Conservation (phyloP, 2,113 vertebrate species). For the Rattus rattus region DNA sequence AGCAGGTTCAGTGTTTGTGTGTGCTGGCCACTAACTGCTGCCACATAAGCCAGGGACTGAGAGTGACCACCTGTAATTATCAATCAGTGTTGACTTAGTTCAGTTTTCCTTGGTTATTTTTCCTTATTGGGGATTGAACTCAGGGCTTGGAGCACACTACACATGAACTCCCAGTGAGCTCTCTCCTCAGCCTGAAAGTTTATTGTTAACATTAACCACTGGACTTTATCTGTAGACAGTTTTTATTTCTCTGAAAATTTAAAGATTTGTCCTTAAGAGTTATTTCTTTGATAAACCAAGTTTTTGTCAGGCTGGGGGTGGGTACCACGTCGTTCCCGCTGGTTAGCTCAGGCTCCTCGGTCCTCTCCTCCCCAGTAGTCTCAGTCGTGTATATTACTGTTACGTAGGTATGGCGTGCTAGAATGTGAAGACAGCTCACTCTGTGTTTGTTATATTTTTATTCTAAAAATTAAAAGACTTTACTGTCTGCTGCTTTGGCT, state of each 20-base stretch:
- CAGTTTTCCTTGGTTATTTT: not conserved
- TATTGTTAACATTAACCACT: slow-evolving; percentile 1
- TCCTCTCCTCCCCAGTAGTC: not conserved
- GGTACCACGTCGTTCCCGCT: too few species aligned
- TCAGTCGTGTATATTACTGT: not conserved
- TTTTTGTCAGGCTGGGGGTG: not conserved
- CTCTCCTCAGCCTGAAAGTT: not conserved
- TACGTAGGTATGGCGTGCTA: not conserved
- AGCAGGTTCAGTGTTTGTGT: not conserved
- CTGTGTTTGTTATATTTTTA: slow-evolving; percentile 1
- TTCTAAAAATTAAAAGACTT: not conserved
- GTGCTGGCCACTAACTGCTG: not conserved
- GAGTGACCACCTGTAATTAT: not conserved
- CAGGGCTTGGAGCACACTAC: not conserved
- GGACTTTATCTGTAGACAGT: not conserved
- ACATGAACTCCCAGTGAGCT: not conserved
- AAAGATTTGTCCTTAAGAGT: slow-evolving; percentile 39
- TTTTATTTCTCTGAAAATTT: slow-evolving; percentile 39
- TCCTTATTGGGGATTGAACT: not conserved
- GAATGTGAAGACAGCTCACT: not conserved
- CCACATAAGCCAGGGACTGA: not conserved
- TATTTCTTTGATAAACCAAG: not conserved
- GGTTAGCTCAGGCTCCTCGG: not conserved
- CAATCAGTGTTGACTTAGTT: not conserved
- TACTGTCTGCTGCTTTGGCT: not conserved